These are phyloP conservation scores for Bucco capensis DNA, from an alignment of 2,113 vertebrate species.

Conservation along the genomic window DNA sequence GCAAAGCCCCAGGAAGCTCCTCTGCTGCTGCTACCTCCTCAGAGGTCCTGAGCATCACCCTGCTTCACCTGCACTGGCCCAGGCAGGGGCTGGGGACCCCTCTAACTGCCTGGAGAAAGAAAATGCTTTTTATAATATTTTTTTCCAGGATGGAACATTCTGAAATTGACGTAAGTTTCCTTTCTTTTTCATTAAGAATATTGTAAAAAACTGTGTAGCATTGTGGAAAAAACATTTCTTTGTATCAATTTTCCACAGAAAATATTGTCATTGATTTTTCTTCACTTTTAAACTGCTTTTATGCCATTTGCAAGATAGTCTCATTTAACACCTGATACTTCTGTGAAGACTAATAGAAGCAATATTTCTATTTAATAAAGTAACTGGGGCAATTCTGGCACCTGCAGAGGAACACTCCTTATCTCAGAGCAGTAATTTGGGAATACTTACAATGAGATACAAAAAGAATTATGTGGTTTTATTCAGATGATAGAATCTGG, in stretches of 20 bases:
- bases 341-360: background rate
- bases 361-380: background rate
- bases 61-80: background rate
- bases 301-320: background rate
- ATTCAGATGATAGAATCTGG: background rate
- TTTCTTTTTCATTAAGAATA: background rate
- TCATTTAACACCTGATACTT: background rate
- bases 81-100: fast-evolving
- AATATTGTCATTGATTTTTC: background rate
- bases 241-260: background rate
- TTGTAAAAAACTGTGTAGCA: background rate
- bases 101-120: background rate
- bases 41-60: too few species aligned
- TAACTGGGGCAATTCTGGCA: background rate
- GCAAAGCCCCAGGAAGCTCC: background rate
- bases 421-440: background rate
- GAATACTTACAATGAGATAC: background rate
- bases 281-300: background rate
- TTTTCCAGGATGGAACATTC: background rate
- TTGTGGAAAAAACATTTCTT: background rate
- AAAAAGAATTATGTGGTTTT: background rate
- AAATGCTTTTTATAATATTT: too few species aligned
- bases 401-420: background rate
- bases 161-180: background rate
- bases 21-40: background rate